phyloP scores from a whole-genome alignment of 2,113 vertebrate species.

The Myotis lucifugus region DNA sequence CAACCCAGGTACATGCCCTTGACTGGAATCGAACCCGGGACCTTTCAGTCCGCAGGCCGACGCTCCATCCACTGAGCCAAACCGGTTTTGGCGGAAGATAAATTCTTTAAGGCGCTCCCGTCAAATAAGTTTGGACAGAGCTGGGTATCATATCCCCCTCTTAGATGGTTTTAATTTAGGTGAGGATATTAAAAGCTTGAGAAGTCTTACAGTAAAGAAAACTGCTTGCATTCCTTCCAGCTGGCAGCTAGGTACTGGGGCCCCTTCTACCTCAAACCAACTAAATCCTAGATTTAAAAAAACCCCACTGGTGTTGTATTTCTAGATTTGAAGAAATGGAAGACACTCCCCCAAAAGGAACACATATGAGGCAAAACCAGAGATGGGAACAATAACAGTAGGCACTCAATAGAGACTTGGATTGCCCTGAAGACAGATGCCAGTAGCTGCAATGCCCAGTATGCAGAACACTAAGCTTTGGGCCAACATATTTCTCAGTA shows the following conservation, averaged over 20 bases:
- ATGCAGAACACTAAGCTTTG: neutral
- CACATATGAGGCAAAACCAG: neutral
- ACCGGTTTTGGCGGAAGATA: neutral
- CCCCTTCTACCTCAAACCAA: neutral
- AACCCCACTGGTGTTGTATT: conserved; percentile 3
- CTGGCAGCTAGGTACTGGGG: neutral
- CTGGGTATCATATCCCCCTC: neutral
- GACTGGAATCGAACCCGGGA: too few species aligned
- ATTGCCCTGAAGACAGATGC: neutral
- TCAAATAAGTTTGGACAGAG: conserved; percentile 7
- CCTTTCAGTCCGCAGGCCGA: too few species aligned
- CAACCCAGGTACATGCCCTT: too few species aligned
- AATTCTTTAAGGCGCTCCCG: neutral
- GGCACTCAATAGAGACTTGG: neutral
- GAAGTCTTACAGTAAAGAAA: conserved; percentile 10
- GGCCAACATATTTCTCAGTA: neutral
- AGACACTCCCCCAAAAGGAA: neutral
- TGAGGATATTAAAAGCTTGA: conserved; percentile 46
- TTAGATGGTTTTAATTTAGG: conserved; percentile 52
- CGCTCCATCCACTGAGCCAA: too few species aligned
- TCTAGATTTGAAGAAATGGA: neutral
- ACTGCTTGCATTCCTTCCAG: conserved; percentile 27
- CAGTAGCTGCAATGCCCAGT: too few species aligned
- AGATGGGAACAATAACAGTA: neutral
- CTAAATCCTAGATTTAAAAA: neutral